Base-by-base conservation (phyloP, 2,888 invertebrate genomes). In the Dexiosoma caninum region DNA sequence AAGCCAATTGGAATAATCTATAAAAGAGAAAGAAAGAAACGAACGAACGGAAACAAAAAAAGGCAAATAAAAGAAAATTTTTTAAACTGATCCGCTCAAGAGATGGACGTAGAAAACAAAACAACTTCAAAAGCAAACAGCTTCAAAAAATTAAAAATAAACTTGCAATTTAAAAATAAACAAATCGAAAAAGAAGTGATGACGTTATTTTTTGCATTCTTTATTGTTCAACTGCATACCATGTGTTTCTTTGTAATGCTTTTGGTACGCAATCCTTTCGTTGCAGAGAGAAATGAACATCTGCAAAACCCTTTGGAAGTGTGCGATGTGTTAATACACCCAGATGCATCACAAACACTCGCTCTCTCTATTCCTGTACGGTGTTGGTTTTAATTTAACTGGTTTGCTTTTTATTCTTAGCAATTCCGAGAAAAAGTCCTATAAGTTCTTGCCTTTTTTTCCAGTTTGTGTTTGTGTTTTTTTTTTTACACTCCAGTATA, bases 171-270 rank as follows among this genome's bases (percentile, higher is more conserved):
- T 2, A 44, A 74, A 60, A 40, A 64, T 37, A 53, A 69, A 44
- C 49, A 76, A 60, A 12, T 44, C 37, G 4, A 42, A 40, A 44
- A 44, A 30, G 16, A 40, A 40, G 16, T 8, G 7, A 3, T 30
- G 27, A 40, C 19, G 74, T 64, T 69, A 69, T 69, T 64, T 62
- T 27, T 69, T 78, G 55, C 62, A 64, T 57, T 23, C 32, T 57
- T 55, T 46, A 12, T 55, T 37, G 62, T 12, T 2, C 23, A 53
- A 42, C 40, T 67, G 40, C 55, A 49, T 23, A 57, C 49, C 32
- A 21, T 70, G n/a, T 60, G 2, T 51, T 23, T 35, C 6, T 21
- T 44, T 6, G 40, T 10, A 12, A 42, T 53, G 27, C 44, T 64
- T n/a, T 64, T 62, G 62, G 32, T 21, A 3, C 10, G 10, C 2